phyloP scores from a whole-genome alignment of 2,888 invertebrate genomes.

The Chironomus riparius region DNA sequence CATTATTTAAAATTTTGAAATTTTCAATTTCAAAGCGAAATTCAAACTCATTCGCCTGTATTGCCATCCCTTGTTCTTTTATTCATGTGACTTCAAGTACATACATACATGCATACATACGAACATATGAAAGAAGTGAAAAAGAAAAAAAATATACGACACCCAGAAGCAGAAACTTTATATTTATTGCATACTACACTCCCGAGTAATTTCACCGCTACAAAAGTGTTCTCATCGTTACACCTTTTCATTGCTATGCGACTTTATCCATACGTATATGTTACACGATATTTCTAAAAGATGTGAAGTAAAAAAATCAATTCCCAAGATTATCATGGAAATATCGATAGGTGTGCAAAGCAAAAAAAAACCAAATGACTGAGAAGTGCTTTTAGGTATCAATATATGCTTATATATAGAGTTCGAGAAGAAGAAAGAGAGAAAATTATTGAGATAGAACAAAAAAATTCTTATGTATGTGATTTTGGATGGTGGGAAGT shows the following conservation, averaged over 20 bases:
- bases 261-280: neutral
- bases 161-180: slow-evolving; percentile 7
- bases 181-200: slow-evolving; percentile 4
- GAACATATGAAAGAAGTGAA: neutral
- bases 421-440: too few species aligned
- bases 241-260: neutral
- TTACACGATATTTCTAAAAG: neutral
- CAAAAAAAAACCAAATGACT: neutral
- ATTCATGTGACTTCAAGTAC: too few species aligned
- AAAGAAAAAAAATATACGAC: neutral
- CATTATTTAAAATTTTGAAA: too few species aligned
- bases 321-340: slow-evolving; percentile 1
- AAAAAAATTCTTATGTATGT: too few species aligned
- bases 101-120: too few species aligned
- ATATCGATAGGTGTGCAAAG: neutral
- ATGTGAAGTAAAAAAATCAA: neutral
- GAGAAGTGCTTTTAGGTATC: too few species aligned
- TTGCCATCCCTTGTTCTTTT: too few species aligned
- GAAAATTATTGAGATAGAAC: too few species aligned
- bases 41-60: too few species aligned
- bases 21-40: too few species aligned
- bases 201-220: neutral
- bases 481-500: too few species aligned
- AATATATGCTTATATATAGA: too few species aligned
- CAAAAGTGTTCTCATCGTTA: neutral